Evolutionary conservation across 1,140 invertebrate species (phyloP).

Genomic region (Pseudomyrmex concolor): DNA sequence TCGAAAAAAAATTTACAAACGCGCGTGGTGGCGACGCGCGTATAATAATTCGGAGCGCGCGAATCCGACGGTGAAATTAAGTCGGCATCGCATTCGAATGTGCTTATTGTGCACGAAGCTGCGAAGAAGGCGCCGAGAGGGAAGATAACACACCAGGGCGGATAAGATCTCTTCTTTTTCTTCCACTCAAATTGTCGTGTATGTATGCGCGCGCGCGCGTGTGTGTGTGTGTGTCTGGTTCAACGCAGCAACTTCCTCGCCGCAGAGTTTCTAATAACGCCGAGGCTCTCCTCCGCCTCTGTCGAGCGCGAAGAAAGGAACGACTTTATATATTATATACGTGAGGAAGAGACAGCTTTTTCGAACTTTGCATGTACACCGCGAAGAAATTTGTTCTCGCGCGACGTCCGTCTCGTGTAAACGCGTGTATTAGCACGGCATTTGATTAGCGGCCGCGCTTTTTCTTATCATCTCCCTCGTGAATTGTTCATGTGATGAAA

Average conservation of each 20-base stretch:
- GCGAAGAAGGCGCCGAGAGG: background rate
- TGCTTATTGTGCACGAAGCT: background rate
- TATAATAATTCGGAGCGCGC: background rate
- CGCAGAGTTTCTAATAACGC: slow-evolving; percentile 42
- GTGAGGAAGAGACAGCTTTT: background rate
- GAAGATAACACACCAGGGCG: background rate
- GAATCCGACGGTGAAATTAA: background rate
- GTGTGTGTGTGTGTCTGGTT: background rate
- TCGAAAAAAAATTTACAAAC: background rate
- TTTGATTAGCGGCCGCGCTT: too few relatives aligned
- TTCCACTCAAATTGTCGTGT: background rate
- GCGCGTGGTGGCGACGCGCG: background rate
- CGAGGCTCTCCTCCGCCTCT: background rate
- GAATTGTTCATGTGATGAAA: too few relatives aligned
- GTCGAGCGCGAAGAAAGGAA: slow-evolving; percentile 33
- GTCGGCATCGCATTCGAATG: background rate
- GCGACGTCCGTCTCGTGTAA: too few relatives aligned
- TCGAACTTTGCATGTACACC: slow-evolving; percentile 18
- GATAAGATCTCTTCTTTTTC: slow-evolving; percentile 4
- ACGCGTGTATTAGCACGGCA: too few relatives aligned
- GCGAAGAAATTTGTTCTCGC: background rate
- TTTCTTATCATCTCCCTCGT: too few relatives aligned
- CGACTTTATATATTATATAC: background rate
- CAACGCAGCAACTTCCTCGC: background rate
- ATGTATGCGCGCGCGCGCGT: too few relatives aligned